Evolutionary conservation across 2,888 invertebrate species (phyloP).

Genomic region (Chouioia cunea): DNA sequence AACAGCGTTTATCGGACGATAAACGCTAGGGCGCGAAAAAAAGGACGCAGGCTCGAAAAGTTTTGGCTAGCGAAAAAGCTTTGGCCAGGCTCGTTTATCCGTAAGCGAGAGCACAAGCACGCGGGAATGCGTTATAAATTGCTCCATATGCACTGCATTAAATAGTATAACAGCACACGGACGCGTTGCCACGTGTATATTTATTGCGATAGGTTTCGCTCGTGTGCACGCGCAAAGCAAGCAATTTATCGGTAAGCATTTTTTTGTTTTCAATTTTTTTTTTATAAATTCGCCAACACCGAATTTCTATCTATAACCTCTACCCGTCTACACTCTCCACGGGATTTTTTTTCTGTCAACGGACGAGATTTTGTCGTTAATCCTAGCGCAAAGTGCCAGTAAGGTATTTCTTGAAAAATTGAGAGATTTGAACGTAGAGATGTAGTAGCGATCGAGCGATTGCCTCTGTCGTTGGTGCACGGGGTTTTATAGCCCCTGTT

Average conservation of each 20-base stretch:
- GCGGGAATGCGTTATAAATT: conserved; percentile 60
- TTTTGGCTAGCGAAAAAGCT: conserved; percentile 45
- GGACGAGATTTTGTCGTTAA: too few relatives aligned
- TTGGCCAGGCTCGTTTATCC: conserved; percentile 45
- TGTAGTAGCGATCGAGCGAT: too few relatives aligned
- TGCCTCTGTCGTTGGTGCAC: background rate
- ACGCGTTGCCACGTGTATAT: conserved; percentile 55
- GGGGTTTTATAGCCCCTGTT: conserved; percentile 32
- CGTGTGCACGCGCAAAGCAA: conserved; percentile 59
- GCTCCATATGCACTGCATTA: conserved; percentile 66
- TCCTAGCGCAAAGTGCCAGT: too few relatives aligned
- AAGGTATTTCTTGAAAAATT: too few relatives aligned
- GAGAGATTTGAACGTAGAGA: too few relatives aligned
- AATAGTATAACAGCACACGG: conserved; percentile 55
- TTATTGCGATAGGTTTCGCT: conserved; percentile 66
- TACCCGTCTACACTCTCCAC: too few relatives aligned
- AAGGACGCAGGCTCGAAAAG: background rate
- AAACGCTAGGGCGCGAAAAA: background rate
- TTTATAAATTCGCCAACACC: conserved; percentile 45
- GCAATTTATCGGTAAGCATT: conserved; percentile 58
- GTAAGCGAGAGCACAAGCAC: conserved; percentile 9
- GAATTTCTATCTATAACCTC: too few relatives aligned
- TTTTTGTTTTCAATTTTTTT: too few relatives aligned
- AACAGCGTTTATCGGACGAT: conserved; percentile 1
- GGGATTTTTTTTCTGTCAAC: conserved; percentile 44